Conservation (phyloP, 37 sponge, comb jelly and placozoan species). For the Tethya wilhelma region DNA sequence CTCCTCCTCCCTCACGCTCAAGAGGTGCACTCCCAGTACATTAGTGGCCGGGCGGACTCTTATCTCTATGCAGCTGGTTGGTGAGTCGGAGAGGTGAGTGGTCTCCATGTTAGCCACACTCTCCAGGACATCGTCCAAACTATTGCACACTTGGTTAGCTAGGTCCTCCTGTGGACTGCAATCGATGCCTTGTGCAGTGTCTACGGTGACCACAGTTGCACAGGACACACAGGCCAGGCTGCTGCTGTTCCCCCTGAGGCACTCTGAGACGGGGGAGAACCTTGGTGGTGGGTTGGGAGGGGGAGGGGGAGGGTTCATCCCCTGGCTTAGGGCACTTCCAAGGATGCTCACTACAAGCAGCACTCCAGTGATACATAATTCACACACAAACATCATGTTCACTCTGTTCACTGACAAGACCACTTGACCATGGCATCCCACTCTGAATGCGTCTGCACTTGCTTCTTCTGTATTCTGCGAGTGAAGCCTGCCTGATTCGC, state of each 20-base stretch:
- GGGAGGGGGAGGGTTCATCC: neutral
- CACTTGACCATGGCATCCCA: too few relatives aligned
- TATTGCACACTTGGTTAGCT: neutral
- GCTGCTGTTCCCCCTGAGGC: neutral
- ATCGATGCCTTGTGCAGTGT: neutral
- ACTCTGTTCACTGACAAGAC: too few relatives aligned
- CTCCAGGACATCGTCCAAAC: conserved; percentile 7
- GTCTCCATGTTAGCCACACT: neutral
- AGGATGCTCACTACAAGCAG: too few relatives aligned
- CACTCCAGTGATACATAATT: too few relatives aligned
- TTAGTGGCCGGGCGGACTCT: neutral
- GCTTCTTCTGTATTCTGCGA: too few relatives aligned
- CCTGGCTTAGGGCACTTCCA: too few relatives aligned
- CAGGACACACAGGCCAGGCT: conserved; percentile 1
- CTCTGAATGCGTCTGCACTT: too few relatives aligned
- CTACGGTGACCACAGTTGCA: neutral
- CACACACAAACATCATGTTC: too few relatives aligned
- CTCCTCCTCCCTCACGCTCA: too few relatives aligned
- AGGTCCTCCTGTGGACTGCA: neutral
- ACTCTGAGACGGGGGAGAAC: neutral
- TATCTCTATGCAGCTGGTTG: conserved; percentile 17
- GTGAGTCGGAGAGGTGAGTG: neutral
- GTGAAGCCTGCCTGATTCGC: too few relatives aligned
- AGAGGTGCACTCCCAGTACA: too few relatives aligned
- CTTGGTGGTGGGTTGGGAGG: conserved; percentile 5